Percentiles rank a stretch among this genome's conserved stretches.
Conservation (phyloP, 2,888 invertebrate genomes). For the Orgyia antiqua region DNA sequence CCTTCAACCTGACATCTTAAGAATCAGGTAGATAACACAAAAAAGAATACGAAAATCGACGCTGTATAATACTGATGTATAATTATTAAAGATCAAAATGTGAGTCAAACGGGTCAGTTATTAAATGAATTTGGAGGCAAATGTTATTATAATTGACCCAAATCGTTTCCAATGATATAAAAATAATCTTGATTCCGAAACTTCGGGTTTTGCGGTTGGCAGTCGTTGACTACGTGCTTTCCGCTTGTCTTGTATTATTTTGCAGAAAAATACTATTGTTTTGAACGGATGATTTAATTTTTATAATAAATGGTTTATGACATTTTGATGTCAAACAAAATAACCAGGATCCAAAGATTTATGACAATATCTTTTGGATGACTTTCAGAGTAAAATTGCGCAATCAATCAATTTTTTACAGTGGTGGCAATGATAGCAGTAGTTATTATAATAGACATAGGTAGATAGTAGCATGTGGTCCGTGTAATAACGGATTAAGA, state of each 20-base stretch:
- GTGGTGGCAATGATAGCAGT: too few species aligned
- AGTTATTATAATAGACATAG: too few species aligned
- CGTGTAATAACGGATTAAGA: too few species aligned
- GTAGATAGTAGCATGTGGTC: too few species aligned
- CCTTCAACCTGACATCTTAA: conserved; percentile 41
- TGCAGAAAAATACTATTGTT: conserved; percentile 33
- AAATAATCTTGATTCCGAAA: conserved; percentile 42
- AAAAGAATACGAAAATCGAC: conserved; percentile 52
- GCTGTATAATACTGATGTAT: conserved; percentile 53
- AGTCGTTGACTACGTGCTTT: conserved; percentile 50
- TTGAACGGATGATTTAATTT: conserved; percentile 52
- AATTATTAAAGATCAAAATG: conserved; percentile 71
- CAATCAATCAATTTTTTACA: conserved; percentile 6
- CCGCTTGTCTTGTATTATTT: conserved; percentile 43
- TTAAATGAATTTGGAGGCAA: conserved; percentile 67
- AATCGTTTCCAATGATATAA: conserved; percentile 54
- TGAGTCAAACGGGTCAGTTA: conserved; percentile 54
- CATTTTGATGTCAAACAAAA: conserved; percentile 43
- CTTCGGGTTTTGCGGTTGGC: conserved; percentile 45
- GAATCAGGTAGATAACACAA: conserved; percentile 42
- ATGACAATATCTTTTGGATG: conserved; percentile 20
- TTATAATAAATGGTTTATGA: conserved; percentile 45
- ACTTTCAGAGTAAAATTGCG: conserved; percentile 5
- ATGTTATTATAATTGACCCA: conserved; percentile 70
- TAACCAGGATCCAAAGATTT: conserved; percentile 42